Evolutionary conservation across 1,140 invertebrate genomes (phyloP), one percentile per base, ranked within the genome.

Genomic region (Mylabris phalerata): DNA sequence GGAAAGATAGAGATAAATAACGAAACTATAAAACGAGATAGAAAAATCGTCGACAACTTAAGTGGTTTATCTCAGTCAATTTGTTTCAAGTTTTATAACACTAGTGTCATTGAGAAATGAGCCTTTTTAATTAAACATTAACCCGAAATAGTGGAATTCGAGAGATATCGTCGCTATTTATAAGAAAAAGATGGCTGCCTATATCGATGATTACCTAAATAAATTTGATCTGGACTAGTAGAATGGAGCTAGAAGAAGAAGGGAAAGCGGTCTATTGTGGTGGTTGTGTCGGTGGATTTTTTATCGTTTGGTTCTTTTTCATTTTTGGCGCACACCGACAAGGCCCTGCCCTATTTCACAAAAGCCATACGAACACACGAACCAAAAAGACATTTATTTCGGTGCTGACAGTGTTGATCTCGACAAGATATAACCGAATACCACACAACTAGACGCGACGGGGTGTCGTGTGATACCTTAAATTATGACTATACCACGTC

Each of bases 381-480:
- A 46, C 51, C 50, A 61, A 61, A 61, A 58, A 61, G 60, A 62
- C 60, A 59, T 59, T 62, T 62, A 62, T 62, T 59, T 55, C 60
- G 43, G 56, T 54, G 60, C 56, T 62, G 60, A 62, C 60, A 62
- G 43, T 62, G 60, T 59, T 46, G 60, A 59, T 62, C 44, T 52
- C 56, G 38, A 38, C 19, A 38, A 54, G 56, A 59, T 58, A 62
- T 56, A 42, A 32, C 32, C 32, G 55, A 50, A 62, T 62, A 52
- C 60, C 60, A 62, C 60, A 62, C 60, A 62, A 47, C 60, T 62
- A 43, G 60, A 55, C 56, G n/a, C 60, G 11, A 46, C 52, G 50
- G 60, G 60, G 57, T 57, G 60, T 47, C 60, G 38, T 45, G 43
- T 48, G 55, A 57, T 50, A 40, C 48, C 32, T 57, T 57, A 48